Evolutionary conservation across 2,113 vertebrate genomes (phyloP).

Genomic region (Rhinopomastus cyanomelas): DNA sequence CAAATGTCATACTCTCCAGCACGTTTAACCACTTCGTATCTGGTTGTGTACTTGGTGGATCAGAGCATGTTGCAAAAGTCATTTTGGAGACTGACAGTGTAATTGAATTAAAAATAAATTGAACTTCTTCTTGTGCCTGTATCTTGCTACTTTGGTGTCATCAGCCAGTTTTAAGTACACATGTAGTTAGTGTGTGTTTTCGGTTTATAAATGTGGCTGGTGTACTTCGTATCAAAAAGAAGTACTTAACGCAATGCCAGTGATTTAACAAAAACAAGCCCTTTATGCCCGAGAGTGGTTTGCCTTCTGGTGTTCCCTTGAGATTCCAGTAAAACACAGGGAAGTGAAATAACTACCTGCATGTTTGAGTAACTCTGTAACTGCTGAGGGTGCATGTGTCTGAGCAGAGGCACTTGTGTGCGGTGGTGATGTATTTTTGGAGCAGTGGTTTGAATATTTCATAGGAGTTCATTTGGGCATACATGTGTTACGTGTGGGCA

Average conservation of each 20-base stretch:
- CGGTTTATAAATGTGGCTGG: neutral
- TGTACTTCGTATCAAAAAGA: neutral
- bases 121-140: neutral
- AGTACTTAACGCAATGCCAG: neutral
- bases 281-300: neutral
- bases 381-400: neutral
- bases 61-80: slow-evolving; percentile 4
- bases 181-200: neutral
- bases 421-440: slow-evolving; percentile 10
- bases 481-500: neutral
- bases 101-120: slow-evolving; percentile 1
- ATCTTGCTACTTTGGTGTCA: neutral
- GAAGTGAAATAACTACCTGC: neutral
- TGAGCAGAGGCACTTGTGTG: neutral
- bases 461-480: neutral
- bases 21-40: slow-evolving; percentile 42
- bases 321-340: neutral
- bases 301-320: neutral
- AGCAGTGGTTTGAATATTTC: slow-evolving; percentile 31
- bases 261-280: slow-evolving; percentile 17
- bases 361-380: neutral
- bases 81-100: neutral
- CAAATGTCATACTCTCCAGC: slow-evolving; percentile 60
- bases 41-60: neutral
- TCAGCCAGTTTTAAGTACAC: neutral